Percentiles rank a stretch among this genome's conserved stretches.
Evolutionary conservation across 1,140 invertebrate species (phyloP).

Genomic region (Harpegnathos saltator): DNA sequence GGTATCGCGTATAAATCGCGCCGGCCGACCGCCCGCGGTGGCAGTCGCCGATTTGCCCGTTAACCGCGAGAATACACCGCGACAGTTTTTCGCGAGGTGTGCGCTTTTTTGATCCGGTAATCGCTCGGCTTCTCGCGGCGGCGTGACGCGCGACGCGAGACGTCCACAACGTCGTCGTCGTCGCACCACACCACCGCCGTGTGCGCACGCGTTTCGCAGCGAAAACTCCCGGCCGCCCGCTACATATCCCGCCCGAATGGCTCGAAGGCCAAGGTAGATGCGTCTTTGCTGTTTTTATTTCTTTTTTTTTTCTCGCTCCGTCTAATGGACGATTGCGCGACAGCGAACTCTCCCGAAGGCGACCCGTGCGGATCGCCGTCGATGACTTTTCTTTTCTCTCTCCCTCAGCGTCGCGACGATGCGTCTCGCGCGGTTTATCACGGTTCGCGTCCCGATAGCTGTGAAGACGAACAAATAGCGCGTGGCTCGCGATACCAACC

Average conservation of each 20-base stretch:
- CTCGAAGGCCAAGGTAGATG: slow-evolving; percentile 47
- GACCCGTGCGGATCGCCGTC: too few species aligned
- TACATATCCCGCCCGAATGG: not conserved
- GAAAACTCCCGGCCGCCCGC: not conserved
- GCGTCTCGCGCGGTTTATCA: not conserved
- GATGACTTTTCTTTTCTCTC: too few species aligned
- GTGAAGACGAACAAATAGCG: not conserved
- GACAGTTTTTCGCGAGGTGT: not conserved
- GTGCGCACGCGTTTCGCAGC: too few species aligned
- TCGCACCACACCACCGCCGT: not conserved
- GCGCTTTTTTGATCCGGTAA: too few species aligned
- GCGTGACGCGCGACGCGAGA: not conserved
- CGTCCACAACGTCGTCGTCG: too few species aligned
- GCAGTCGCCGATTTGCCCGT: slow-evolving; percentile 36
- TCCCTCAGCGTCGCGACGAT: not conserved
- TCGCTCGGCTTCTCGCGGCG: too few species aligned
- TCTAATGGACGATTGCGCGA: not conserved
- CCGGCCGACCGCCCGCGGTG: not conserved
- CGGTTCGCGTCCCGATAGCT: not conserved
- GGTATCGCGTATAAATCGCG: slow-evolving; percentile 42
- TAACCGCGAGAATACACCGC: slow-evolving; percentile 17
- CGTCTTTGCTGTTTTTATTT: not conserved
- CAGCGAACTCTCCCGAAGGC: not conserved
- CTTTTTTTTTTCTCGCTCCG: not conserved
- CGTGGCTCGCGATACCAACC: not conserved